phyloP scores from a whole-genome alignment of 2,797 vertebrate species.

The Morus bassanus region DNA sequence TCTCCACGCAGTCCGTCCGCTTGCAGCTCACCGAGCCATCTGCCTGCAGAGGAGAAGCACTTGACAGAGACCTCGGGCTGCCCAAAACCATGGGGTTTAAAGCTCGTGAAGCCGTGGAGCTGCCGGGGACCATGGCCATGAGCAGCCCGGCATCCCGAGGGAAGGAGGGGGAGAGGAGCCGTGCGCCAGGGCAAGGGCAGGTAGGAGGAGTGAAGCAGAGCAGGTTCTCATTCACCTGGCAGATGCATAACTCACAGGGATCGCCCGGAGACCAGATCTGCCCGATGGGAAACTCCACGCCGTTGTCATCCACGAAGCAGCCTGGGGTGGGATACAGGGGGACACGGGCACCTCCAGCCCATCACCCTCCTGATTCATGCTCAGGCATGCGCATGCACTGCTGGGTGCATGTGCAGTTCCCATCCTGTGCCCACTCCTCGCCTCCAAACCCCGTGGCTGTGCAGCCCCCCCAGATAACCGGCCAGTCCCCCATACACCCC shows the following conservation, averaged over 20 bases:
- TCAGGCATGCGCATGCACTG: accelerated
- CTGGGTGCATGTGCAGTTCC: not conserved
- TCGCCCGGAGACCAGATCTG: slow-evolving; percentile 85
- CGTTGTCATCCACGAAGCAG: slow-evolving; percentile 81
- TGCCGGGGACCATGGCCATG: accelerated
- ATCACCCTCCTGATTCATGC: not conserved
- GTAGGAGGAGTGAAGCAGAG: slow-evolving; percentile 60
- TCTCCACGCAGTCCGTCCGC: slow-evolving; percentile 78
- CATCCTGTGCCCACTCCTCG: not conserved
- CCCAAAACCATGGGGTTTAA: not conserved
- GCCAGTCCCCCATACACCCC: not conserved
- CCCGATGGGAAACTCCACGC: slow-evolving; percentile 79
- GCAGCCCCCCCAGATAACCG: not conserved
- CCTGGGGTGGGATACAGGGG: slow-evolving; percentile 51
- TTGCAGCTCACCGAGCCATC: slow-evolving; percentile 78
- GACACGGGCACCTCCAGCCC: not conserved
- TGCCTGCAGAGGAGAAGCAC: slow-evolving; percentile 66
- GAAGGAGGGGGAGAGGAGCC: not conserved
- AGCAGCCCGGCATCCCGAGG: not conserved
- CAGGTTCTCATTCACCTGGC: slow-evolving; percentile 83
- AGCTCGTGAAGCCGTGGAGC: not conserved
- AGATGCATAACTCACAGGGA: slow-evolving; percentile 85
- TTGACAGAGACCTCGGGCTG: slow-evolving; percentile 53
- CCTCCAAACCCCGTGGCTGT: not conserved
- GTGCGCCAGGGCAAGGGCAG: not conserved